Evolutionary conservation across 2,888 invertebrate species (phyloP).

Genomic region (Pelosia muscerda): DNA sequence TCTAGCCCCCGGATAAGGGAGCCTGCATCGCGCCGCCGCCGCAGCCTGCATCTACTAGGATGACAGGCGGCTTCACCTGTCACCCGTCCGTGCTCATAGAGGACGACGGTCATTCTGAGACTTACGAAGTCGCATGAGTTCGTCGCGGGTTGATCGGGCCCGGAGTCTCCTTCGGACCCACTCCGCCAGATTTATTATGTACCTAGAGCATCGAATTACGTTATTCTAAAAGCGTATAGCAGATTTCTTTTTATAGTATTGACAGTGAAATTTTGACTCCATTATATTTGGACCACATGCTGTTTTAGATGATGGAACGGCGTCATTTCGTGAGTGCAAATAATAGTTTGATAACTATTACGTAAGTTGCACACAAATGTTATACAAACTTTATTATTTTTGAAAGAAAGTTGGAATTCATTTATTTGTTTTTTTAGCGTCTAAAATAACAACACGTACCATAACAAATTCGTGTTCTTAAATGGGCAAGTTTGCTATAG

Average conservation of each 20-base stretch:
- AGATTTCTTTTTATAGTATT: constrained; percentile 4
- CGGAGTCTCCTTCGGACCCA: no score
- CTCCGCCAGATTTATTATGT: no score
- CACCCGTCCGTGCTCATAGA: no score
- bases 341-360: neutral
- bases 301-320: neutral
- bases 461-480: neutral
- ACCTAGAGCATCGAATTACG: no score
- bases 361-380: neutral
- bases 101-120: no score
- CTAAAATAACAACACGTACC: neutral
- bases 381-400: neutral
- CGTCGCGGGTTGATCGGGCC: no score
- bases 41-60: no score
- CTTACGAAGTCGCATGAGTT: no score
- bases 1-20: no score
- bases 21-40: no score
- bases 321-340: neutral
- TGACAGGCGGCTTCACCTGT: no score
- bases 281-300: neutral
- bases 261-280: neutral
- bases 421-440: neutral
- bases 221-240: neutral
- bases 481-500: no score
- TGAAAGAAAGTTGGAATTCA: neutral